Evolutionary conservation across 2,797 vertebrate genomes (phyloP).

Genomic region (Coracias cyanogaster): DNA sequence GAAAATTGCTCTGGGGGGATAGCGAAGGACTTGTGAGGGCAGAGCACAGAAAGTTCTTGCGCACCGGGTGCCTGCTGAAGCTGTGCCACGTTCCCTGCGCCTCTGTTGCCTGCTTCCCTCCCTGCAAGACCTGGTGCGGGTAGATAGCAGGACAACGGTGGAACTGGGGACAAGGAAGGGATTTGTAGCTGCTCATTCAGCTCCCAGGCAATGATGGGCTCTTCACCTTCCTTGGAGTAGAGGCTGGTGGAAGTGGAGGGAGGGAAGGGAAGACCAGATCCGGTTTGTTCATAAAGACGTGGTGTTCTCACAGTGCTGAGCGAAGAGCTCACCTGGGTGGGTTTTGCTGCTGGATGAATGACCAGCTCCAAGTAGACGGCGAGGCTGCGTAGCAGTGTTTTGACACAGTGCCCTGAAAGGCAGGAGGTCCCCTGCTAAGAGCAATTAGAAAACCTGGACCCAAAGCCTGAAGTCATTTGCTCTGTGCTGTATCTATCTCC

Average conservation of each 20-base stretch:
- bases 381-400: accelerated
- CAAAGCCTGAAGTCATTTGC: not conserved
- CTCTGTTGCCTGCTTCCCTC: not conserved
- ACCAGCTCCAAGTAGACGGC: not conserved
- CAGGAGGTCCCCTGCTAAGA: not conserved
- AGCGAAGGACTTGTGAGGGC: conserved; percentile 65
- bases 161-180: not conserved
- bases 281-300: accelerated
- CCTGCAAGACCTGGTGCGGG: accelerated
- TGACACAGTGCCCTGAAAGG: not conserved
- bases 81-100: not conserved
- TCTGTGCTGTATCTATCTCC: not conserved
- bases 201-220: not conserved
- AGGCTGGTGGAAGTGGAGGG: not conserved
- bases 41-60: conserved; percentile 17
- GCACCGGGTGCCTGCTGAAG: not conserved
- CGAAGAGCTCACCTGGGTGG: not conserved
- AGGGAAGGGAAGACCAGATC: not conserved
- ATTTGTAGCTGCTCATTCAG: not conserved
- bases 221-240: not conserved
- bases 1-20: conserved; percentile 62
- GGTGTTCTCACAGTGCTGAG: not conserved
- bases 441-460: not conserved
- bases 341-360: not conserved
- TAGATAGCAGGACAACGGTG: not conserved